These are phyloP conservation scores for Hyla sarda DNA, from an alignment of 2,113 vertebrate genomes.

Conservation along the genomic window DNA sequence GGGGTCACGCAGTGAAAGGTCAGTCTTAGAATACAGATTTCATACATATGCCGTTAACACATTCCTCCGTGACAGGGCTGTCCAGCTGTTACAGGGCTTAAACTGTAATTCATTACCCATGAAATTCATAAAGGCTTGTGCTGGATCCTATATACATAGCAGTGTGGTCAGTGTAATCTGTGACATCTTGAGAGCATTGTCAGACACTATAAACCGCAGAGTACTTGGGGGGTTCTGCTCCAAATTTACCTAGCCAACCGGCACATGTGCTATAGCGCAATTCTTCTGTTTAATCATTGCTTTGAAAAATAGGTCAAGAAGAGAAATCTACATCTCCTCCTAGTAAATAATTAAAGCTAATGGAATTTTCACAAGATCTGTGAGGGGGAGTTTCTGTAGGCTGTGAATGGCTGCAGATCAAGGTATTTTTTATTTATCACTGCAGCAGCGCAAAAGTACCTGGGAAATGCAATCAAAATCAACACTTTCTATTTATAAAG, in stretches of 20 bases:
- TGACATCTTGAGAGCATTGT: not conserved
- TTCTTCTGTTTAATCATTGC: conserved; percentile 73
- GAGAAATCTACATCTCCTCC: conserved; percentile 80
- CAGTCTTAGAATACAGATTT: conserved; percentile 18
- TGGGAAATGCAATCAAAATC: conserved; percentile 64
- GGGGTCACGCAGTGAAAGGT: conserved; percentile 31
- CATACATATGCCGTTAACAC: conserved; percentile 32
- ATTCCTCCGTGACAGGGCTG: conserved; percentile 28
- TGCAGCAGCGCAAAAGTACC: conserved; percentile 64
- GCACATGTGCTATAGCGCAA: conserved; percentile 70
- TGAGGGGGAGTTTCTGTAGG: conserved; percentile 73
- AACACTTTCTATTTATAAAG: conserved; percentile 49
- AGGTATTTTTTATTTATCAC: conserved; percentile 77
- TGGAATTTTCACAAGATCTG: conserved; percentile 81
- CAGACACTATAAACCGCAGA: not conserved
- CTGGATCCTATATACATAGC: not conserved
- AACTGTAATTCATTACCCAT: not conserved
- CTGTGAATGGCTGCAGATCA: conserved; percentile 69
- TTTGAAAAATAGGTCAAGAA: conserved; percentile 83
- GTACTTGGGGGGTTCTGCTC: conserved; percentile 45
- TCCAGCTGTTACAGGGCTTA: conserved; percentile 33
- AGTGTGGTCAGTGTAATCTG: not conserved
- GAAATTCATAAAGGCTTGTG: not conserved
- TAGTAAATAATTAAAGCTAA: conserved; percentile 88
- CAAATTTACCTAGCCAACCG: conserved; percentile 66